Evolutionary conservation across 2,888 invertebrate species (phyloP).

Genomic region (Drosophila parthenogenetica): DNA sequence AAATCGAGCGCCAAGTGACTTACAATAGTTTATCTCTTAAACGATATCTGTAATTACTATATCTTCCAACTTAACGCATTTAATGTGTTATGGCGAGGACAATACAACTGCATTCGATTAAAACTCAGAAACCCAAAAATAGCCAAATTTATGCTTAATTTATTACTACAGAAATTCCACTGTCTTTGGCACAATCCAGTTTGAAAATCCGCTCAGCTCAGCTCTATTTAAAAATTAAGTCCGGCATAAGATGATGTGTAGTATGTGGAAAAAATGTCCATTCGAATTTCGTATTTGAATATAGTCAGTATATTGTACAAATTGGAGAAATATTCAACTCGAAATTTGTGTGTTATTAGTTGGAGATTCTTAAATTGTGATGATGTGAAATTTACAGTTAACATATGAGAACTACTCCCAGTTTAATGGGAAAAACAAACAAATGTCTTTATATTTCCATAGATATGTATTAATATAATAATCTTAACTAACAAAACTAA

Average conservation of each 20-base stretch:
- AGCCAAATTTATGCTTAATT: conserved; percentile 10
- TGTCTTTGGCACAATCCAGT: conserved; percentile 36
- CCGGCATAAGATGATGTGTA: conserved; percentile 3
- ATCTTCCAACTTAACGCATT: conserved; percentile 65
- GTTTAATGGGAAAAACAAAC: conserved; percentile 84
- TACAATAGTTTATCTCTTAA: conserved; percentile 54
- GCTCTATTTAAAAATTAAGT: conserved; percentile 30
- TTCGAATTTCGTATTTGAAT: conserved; percentile 20
- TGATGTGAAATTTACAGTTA: conserved; percentile 86
- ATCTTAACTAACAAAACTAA: conserved; percentile 61
- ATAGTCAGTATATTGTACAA: conserved; percentile 20
- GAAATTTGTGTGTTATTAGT: conserved; percentile 63
- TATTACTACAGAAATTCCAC: not conserved
- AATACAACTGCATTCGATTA: conserved; percentile 48
- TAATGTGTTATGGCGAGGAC: conserved; percentile 69
- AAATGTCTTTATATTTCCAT: conserved; percentile 80
- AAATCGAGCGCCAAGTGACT: conserved; percentile 57
- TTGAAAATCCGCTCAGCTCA: conserved; percentile 32
- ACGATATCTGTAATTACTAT: conserved; percentile 20
- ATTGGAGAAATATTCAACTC: conserved; percentile 31
- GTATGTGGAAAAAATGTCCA: conserved; percentile 10
- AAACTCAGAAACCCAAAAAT: not conserved
- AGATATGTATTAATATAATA: conserved; percentile 63
- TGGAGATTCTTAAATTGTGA: conserved; percentile 84
- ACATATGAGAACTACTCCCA: conserved; percentile 84